A percentile compares a stretch with the other conserved stretches of the same genome.
Evolutionary conservation across 2,888 invertebrate species (phyloP).

Genomic region (Sylvicola cinctus): DNA sequence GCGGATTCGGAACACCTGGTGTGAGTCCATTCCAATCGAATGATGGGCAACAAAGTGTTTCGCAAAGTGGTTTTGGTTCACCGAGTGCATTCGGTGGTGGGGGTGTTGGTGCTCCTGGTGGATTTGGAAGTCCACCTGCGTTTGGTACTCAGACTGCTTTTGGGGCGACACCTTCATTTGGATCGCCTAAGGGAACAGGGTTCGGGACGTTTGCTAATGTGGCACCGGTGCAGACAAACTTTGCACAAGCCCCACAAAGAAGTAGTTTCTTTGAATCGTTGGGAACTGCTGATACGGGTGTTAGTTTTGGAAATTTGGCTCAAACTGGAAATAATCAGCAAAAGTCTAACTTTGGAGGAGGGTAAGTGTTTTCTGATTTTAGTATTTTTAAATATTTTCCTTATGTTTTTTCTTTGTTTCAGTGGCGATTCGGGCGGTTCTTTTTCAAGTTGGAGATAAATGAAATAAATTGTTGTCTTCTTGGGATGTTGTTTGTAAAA

Average conservation of each 20-base stretch:
- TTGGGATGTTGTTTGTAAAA: too few relatives aligned
- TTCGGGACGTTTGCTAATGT: slow-evolving; percentile 16
- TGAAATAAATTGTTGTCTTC: too few relatives aligned
- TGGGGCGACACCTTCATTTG: slow-evolving; percentile 21
- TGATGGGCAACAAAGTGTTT: slow-evolving; percentile 17
- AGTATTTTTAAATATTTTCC: background rate
- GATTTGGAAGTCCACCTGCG: slow-evolving; percentile 6
- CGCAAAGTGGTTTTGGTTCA: slow-evolving; percentile 19
- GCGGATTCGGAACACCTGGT: slow-evolving; percentile 7
- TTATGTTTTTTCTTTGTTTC: slow-evolving; percentile 1
- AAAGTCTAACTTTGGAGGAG: slow-evolving; percentile 17
- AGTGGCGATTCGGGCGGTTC: slow-evolving; percentile 3
- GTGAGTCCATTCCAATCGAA: slow-evolving; percentile 7
- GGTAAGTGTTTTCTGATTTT: slow-evolving; percentile 9
- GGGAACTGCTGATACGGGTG: slow-evolving; percentile 18
- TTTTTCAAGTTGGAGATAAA: slow-evolving; percentile 8
- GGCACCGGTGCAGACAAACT: slow-evolving; percentile 9
- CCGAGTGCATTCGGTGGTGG: slow-evolving; percentile 11
- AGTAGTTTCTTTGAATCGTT: slow-evolving; percentile 21
- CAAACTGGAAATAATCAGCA: slow-evolving; percentile 18
- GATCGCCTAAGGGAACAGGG: slow-evolving; percentile 13
- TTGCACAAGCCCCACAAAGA: slow-evolving; percentile 8
- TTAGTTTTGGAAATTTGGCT: slow-evolving; percentile 24
- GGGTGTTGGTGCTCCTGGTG: background rate
- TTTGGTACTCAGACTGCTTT: slow-evolving; percentile 18